phyloP scores from a whole-genome alignment of 2,888 invertebrate genomes.

The Elmis aenea region DNA sequence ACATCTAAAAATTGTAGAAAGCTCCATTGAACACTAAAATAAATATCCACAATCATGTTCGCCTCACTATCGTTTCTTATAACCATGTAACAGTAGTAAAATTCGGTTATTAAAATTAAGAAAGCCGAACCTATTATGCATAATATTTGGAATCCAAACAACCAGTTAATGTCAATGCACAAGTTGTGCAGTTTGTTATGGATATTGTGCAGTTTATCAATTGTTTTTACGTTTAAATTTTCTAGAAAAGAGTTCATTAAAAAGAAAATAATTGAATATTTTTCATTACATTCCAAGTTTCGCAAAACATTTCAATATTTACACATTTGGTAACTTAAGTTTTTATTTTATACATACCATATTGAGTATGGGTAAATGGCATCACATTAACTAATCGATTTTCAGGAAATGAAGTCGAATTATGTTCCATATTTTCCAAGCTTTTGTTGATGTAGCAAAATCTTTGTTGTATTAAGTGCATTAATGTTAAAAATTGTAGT shows the following conservation, averaged over 20 bases:
- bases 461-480: slow-evolving; percentile 1
- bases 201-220: slow-evolving; percentile 18
- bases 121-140: slow-evolving; percentile 18
- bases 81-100: slow-evolving; percentile 18
- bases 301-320: too few species aligned
- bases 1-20: slow-evolving; percentile 21
- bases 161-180: slow-evolving; percentile 14
- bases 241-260: slow-evolving; percentile 3
- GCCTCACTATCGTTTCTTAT: slow-evolving; percentile 5
- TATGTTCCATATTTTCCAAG: too few species aligned
- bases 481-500: slow-evolving; percentile 9
- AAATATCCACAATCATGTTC: slow-evolving; percentile 10
- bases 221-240: neutral
- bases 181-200: slow-evolving; percentile 20
- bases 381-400: too few species aligned
- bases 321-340: too few species aligned
- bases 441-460: neutral
- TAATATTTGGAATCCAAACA: slow-evolving; percentile 23
- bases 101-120: slow-evolving; percentile 20
- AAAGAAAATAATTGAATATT: too few species aligned
- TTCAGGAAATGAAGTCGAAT: too few species aligned
- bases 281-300: too few species aligned
- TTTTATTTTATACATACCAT: too few species aligned
- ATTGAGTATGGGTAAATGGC: too few species aligned
- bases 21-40: slow-evolving; percentile 24